Evolutionary conservation across 1,140 invertebrate species (phyloP).

Genomic region (Dinoponera quadriceps): DNA sequence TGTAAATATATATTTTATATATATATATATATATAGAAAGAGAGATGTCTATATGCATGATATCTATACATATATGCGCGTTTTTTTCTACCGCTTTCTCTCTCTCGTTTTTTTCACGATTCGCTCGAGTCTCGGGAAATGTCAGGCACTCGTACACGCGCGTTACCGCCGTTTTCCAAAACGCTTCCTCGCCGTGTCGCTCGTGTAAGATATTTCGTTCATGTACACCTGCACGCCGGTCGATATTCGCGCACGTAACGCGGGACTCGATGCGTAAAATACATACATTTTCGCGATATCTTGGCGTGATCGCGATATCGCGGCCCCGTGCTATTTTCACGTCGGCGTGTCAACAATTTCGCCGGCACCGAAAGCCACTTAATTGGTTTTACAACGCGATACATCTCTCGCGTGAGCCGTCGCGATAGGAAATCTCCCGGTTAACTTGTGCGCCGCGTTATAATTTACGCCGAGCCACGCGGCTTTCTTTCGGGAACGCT

Average conservation of each 20-base stretch:
- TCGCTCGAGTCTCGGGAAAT: slow-evolving; percentile 28
- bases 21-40: not conserved
- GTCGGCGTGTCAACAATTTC: slow-evolving; percentile 4
- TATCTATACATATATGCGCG: not conserved
- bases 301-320: not conserved
- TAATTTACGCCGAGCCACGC: slow-evolving; percentile 20
- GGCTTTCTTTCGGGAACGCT: slow-evolving; percentile 57
- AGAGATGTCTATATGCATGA: slow-evolving; percentile 13
- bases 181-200: slow-evolving; percentile 5
- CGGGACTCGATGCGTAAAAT: no score
- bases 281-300: not conserved
- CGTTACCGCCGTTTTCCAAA: not conserved
- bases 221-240: no score
- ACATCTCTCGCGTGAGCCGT: slow-evolving; percentile 15
- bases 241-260: not conserved
- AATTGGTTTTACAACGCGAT: slow-evolving; percentile 26
- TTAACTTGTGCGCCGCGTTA: not conserved
- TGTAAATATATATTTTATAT: not conserved
- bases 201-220: slow-evolving; percentile 18
- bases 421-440: slow-evolving; percentile 17
- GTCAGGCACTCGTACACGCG: not conserved
- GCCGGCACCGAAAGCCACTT: not conserved
- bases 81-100: not conserved
- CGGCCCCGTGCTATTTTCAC: not conserved
- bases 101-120: slow-evolving; percentile 28